Evolutionary conservation across 1,140 invertebrate species (phyloP).

Genomic region (Hypothenemus hampei): DNA sequence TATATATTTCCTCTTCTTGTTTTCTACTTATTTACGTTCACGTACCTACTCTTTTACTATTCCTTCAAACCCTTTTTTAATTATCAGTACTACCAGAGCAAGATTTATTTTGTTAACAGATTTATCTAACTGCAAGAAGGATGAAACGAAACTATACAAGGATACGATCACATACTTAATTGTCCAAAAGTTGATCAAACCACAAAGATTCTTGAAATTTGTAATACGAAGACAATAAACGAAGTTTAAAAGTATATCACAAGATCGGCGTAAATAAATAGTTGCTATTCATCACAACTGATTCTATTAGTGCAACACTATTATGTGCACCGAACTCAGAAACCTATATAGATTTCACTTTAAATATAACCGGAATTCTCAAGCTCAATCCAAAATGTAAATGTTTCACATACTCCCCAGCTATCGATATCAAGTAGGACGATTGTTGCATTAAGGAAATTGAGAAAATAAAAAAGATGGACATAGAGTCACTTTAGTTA

Average conservation of each 20-base stretch:
- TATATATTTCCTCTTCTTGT: constrained; percentile 6
- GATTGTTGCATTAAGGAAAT: constrained; percentile 1
- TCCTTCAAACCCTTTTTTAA: constrained; percentile 6
- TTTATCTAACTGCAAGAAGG: constrained; percentile 1
- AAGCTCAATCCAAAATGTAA: constrained; percentile 12
- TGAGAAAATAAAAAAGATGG: background rate
- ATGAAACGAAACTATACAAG: background rate
- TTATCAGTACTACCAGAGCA: constrained; percentile 12
- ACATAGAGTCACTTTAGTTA: constrained; percentile 14
- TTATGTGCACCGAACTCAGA: background rate
- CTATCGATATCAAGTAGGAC: constrained; percentile 13
- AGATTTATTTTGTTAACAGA: constrained; percentile 8
- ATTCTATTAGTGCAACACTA: background rate
- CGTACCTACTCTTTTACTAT: constrained; percentile 14
- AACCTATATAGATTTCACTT: background rate
- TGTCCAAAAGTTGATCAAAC: background rate
- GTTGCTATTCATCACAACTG: constrained; percentile 5
- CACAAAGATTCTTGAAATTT: background rate
- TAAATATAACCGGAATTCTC: constrained; percentile 11
- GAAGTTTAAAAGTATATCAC: constrained; percentile 9
- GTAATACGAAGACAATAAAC: constrained; percentile 1
- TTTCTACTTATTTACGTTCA: background rate
- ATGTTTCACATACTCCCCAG: constrained; percentile 15
- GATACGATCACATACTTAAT: background rate
- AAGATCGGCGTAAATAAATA: constrained; percentile 3